Conservation (phyloP, 1,140 invertebrate species). For the Hesperophylax magnus region DNA sequence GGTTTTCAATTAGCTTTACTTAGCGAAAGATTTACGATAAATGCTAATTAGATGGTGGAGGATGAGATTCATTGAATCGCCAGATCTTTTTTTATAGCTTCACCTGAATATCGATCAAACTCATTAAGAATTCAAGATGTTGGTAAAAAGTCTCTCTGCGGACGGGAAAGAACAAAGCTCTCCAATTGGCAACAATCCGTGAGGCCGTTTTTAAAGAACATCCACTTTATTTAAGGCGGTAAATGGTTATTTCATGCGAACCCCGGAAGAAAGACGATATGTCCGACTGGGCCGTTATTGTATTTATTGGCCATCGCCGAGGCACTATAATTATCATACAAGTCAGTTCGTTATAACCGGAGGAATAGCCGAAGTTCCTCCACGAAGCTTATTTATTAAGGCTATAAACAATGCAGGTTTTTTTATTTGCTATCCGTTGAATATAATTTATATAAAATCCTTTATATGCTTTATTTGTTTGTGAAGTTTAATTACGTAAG, state of each 20-base stretch:
- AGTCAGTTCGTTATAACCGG: too few species aligned
- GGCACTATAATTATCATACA: too few species aligned
- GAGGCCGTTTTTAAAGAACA: constrained; percentile 3
- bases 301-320: constrained; percentile 10
- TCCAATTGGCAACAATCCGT: constrained; percentile 8
- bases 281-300: not conserved
- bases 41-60: constrained; percentile 6
- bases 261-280: not conserved
- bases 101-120: constrained; percentile 10
- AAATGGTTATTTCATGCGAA: constrained; percentile 20
- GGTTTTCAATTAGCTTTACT: constrained; percentile 19
- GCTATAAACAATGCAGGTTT: too few species aligned
- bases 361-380: too few species aligned
- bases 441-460: too few species aligned
- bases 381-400: too few species aligned
- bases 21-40: not conserved
- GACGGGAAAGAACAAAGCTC: not conserved
- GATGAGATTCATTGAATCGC: not conserved
- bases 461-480: too few species aligned
- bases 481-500: too few species aligned
- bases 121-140: constrained; percentile 1
- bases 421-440: too few species aligned
- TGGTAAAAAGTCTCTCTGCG: not conserved
- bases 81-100: constrained; percentile 13
- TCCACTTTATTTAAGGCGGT: constrained; percentile 8